Evolutionary conservation across 2,888 invertebrate species (phyloP).

Genomic region (Hedya salicella): DNA sequence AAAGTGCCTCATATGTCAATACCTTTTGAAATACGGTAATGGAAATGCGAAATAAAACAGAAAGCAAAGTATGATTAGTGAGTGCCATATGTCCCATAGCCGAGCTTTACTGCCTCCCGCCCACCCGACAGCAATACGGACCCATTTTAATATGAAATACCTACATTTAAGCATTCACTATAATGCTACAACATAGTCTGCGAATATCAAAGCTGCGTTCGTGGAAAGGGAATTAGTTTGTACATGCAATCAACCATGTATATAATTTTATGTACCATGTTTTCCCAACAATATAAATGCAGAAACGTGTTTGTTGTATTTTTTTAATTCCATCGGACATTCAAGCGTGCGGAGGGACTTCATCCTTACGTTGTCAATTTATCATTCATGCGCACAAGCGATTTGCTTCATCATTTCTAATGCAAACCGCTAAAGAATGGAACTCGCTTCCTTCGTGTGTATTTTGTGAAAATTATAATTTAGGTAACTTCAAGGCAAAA

Average conservation of each 20-base stretch:
- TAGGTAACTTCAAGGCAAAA: too few species aligned
- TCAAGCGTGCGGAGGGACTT: too few species aligned
- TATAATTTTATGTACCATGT: neutral
- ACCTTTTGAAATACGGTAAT: conserved; percentile 85
- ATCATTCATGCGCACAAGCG: too few species aligned
- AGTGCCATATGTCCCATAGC: conserved; percentile 80
- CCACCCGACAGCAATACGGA: conserved; percentile 28
- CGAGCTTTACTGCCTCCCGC: conserved; percentile 70
- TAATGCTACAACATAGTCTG: conserved; percentile 25
- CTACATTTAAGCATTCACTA: conserved; percentile 40
- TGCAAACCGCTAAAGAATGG: too few species aligned
- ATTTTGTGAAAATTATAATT: too few species aligned
- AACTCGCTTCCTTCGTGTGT: too few species aligned
- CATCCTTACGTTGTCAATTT: too few species aligned
- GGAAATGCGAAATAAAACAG: conserved; percentile 85
- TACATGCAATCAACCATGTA: neutral
- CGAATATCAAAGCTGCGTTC: neutral
- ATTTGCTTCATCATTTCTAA: too few species aligned
- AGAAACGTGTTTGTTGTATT: too few species aligned
- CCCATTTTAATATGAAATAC: conserved; percentile 43
- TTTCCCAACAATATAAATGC: too few species aligned
- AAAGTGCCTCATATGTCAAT: conserved; percentile 84
- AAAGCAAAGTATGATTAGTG: conserved; percentile 85
- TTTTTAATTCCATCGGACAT: too few species aligned
- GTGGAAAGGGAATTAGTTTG: neutral